phyloP scores from a whole-genome alignment of 2,113 vertebrate genomes.

The Alligator sinensis region DNA sequence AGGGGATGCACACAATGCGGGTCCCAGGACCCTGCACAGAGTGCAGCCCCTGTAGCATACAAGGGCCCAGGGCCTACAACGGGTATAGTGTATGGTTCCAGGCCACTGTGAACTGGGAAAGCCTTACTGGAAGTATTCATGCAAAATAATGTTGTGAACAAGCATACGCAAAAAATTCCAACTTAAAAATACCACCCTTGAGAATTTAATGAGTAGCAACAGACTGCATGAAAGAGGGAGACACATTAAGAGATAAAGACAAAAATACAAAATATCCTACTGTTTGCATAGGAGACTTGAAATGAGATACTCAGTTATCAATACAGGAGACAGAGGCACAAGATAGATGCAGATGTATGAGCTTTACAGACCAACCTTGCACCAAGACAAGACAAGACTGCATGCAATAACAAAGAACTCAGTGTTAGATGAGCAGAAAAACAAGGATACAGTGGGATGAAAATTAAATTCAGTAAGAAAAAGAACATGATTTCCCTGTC shows the following conservation, averaged over 20 bases:
- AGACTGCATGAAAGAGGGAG: neutral
- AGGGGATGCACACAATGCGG: no score
- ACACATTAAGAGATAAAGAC: neutral
- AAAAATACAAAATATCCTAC: neutral
- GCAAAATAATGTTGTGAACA: no score
- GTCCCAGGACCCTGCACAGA: no score
- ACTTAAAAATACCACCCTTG: neutral
- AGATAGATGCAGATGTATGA: neutral
- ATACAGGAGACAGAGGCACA: neutral
- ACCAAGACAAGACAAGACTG: neutral
- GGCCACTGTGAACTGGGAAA: no score
- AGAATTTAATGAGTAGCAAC: neutral
- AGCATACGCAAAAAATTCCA: no score
- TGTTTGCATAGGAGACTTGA: neutral
- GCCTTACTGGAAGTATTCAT: no score
- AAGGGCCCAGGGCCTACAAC: no score
- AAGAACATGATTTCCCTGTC: neutral
- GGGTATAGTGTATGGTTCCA: no score
- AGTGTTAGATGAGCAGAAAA: neutral
- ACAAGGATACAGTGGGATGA: neutral
- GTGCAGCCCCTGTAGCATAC: no score
- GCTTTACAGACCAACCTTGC: neutral
- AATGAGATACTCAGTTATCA: neutral
- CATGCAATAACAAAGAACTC: neutral
- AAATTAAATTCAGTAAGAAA: neutral